Conservation (phyloP, 1,140 invertebrate genomes). For the Aphaenogaster ashmeadi region DNA sequence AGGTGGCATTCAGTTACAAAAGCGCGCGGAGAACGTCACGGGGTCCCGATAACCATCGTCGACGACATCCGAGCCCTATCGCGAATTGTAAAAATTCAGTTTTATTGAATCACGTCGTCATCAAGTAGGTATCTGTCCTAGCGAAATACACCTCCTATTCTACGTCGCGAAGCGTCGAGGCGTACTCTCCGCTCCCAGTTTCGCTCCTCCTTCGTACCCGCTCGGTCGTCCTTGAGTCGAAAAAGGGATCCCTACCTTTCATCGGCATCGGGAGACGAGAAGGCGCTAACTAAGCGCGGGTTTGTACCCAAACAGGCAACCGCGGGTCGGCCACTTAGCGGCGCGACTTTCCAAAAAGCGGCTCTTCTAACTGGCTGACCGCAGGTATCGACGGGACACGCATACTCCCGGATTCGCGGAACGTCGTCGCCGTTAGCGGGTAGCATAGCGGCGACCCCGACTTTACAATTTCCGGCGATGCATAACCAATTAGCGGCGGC, state of each 20-base stretch:
- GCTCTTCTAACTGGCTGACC: conserved; percentile 35
- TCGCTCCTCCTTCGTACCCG: neutral
- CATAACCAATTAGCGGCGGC: conserved; percentile 74
- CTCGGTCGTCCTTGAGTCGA: conserved; percentile 36
- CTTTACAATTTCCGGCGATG: conserved; percentile 73
- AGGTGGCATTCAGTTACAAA: neutral
- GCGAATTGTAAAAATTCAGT: neutral
- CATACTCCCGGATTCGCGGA: neutral
- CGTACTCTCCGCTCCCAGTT: neutral
- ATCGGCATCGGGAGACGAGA: conserved; percentile 44
- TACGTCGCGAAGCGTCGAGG: neutral
- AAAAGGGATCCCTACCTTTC: conserved; percentile 32
- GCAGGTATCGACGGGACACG: conserved; percentile 9
- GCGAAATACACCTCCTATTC: neutral
- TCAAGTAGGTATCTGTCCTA: neutral
- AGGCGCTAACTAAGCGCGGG: conserved; percentile 59
- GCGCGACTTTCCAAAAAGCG: conserved; percentile 45
- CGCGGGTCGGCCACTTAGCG: conserved; percentile 65
- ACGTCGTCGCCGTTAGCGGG: neutral
- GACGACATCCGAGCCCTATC: neutral
- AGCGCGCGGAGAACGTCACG: neutral
- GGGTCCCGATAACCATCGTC: neutral
- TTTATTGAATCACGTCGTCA: neutral
- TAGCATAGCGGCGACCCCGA: conserved; percentile 12
- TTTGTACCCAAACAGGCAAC: conserved; percentile 23